Evolutionary conservation across 2,888 invertebrate species (phyloP).

Genomic region (Meandrusa payeni): DNA sequence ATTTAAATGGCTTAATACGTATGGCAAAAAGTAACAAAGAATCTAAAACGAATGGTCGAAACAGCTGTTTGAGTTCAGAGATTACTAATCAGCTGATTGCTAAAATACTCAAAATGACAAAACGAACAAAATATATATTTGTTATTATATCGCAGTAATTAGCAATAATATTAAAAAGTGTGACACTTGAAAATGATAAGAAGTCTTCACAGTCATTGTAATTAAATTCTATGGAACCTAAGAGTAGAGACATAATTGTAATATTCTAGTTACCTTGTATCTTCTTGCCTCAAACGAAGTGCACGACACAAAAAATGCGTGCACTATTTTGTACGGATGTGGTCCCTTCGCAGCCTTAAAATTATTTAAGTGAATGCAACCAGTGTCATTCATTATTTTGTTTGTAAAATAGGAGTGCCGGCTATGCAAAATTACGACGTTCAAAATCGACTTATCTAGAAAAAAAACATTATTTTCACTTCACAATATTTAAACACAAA

Average conservation of each 20-base stretch:
- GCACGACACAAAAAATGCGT: constrained; percentile 92
- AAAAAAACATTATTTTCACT: constrained; percentile 31
- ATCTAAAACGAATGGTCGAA: constrained; percentile 27
- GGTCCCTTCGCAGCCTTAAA: constrained; percentile 89
- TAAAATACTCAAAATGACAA: constrained; percentile 34
- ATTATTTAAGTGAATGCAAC: constrained; percentile 89
- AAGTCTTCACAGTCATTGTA: constrained; percentile 29
- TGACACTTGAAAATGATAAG: neutral
- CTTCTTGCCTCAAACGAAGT: constrained; percentile 89
- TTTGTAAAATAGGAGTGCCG: constrained; percentile 34
- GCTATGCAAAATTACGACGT: constrained; percentile 28
- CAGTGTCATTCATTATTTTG: constrained; percentile 83
- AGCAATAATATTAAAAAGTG: constrained; percentile 8
- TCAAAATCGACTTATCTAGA: constrained; percentile 28
- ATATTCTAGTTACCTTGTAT: constrained; percentile 84
- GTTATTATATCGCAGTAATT: neutral
- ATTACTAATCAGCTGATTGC: constrained; percentile 70
- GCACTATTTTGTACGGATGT: constrained; percentile 88
- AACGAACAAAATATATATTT: constrained; percentile 14
- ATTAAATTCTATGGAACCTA: constrained; percentile 37
- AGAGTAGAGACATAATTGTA: constrained; percentile 26
- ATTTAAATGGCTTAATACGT: neutral
- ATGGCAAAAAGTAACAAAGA: constrained; percentile 4
- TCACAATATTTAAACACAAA: constrained; percentile 18
- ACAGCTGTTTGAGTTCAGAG: constrained; percentile 72